Percentiles rank a stretch among this genome's conserved stretches.
phyloP scores from a whole-genome alignment of 1,140 invertebrate genomes.

The Neodiprion fabricii region DNA sequence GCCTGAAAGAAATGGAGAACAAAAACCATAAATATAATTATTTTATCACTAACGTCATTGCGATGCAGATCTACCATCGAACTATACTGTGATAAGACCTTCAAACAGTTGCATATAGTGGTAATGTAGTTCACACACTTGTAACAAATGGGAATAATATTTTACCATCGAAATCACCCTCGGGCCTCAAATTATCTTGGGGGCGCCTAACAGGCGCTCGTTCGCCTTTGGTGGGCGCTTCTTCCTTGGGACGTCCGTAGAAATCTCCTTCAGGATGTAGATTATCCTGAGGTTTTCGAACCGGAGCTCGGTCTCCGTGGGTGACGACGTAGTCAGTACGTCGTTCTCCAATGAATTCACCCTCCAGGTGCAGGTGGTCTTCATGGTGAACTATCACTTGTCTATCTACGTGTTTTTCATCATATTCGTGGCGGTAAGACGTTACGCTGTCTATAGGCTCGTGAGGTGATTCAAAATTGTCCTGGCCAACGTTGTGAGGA shows the following conservation, averaged over 20 bases:
- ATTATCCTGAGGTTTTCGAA: constrained; percentile 59
- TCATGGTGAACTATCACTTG: constrained; percentile 50
- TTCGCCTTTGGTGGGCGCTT: constrained; percentile 35
- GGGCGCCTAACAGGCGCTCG: constrained; percentile 51
- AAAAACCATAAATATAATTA: constrained; percentile 29
- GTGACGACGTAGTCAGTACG: constrained; percentile 54
- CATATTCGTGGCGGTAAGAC: constrained; percentile 71
- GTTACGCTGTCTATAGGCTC: constrained; percentile 63
- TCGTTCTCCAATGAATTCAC: constrained; percentile 62
- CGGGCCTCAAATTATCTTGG: constrained; percentile 45
- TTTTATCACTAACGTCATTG: constrained; percentile 24
- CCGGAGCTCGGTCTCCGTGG: constrained; percentile 54
- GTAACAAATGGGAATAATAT: constrained; percentile 21
- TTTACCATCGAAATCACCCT: constrained; percentile 60
- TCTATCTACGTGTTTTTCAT: constrained; percentile 68
- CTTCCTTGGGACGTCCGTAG: constrained; percentile 50
- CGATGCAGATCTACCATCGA: no score
- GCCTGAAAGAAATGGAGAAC: constrained; percentile 59
- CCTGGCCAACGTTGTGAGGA: constrained; percentile 67
- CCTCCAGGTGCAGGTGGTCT: constrained; percentile 65
- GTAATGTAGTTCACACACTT: constrained; percentile 11
- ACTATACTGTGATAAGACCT: no score
- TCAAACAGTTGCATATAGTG: background rate
- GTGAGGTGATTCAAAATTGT: constrained; percentile 65
- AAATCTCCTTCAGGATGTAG: constrained; percentile 65